Evolutionary conservation across 2,113 vertebrate species (phyloP).

Genomic region (Muntiacus reevesi): DNA sequence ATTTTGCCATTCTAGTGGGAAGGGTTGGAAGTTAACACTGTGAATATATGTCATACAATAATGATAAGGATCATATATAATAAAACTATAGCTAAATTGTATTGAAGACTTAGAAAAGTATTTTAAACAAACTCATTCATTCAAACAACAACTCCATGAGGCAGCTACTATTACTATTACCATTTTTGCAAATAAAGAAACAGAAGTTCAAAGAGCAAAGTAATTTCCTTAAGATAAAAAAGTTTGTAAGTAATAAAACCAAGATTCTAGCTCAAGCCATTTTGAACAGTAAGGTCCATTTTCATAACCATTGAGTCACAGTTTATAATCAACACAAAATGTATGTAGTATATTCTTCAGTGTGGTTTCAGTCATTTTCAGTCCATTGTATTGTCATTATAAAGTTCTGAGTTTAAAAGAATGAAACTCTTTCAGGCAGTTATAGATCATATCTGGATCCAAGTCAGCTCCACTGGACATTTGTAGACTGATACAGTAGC

Average conservation of each 20-base stretch:
- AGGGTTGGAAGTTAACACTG: neutral
- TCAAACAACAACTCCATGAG: neutral
- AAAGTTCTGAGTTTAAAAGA: neutral
- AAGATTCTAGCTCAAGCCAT: neutral
- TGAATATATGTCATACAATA: neutral
- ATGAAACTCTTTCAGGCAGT: neutral
- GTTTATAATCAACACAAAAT: neutral
- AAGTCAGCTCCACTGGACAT: neutral
- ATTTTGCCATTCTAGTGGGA: neutral
- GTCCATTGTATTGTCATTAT: neutral
- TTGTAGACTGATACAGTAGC: neutral
- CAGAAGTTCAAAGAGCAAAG: neutral
- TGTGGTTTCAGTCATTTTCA: neutral
- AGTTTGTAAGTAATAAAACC: neutral
- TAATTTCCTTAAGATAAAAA: slow-evolving; percentile 9
- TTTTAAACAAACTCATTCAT: neutral
- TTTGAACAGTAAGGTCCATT: neutral
- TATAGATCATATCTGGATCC: neutral
- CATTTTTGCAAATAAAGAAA: slow-evolving; percentile 24
- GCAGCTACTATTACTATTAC: neutral
- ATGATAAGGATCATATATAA: neutral
- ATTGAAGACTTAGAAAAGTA: neutral
- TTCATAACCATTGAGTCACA: neutral
- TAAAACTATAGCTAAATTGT: neutral
- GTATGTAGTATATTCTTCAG: neutral